Conservation (phyloP, 2,888 invertebrate species). For the Tryphoninae sp. region DNA sequence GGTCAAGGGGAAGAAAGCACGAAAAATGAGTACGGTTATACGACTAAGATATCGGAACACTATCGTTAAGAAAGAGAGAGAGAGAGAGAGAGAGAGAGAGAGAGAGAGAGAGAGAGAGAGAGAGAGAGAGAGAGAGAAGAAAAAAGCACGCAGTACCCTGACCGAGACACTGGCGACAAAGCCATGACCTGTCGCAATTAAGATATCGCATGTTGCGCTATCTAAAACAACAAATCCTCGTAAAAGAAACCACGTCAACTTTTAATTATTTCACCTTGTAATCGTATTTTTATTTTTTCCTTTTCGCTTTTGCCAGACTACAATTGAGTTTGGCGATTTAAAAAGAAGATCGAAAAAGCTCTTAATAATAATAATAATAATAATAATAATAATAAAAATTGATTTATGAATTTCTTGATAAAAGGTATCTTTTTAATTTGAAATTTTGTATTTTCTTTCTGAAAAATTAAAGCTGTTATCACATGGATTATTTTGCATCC, state of each 20-base stretch:
- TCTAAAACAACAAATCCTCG: constrained; percentile 64
- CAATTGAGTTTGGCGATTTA: not conserved
- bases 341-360: not conserved
- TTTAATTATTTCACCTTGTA: constrained; percentile 8
- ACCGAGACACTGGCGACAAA: constrained; percentile 58
- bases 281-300: constrained; percentile 13
- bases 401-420: not conserved
- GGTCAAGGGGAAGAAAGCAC: constrained; percentile 30
- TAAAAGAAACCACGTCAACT: constrained; percentile 3
- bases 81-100: no score
- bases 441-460: no score
- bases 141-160: constrained; percentile 24
- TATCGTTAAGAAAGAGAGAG: not conserved
- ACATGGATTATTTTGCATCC: not conserved
- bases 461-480: not conserved
- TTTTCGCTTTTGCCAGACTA: not conserved
- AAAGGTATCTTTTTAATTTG: no score
- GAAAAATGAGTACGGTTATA: constrained; percentile 13
- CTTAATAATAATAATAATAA: no score
- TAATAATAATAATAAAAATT: no score
- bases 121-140: constrained; percentile 19
- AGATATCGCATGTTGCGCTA: constrained; percentile 67
- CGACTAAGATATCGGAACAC: not conserved
- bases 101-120: constrained; percentile 6
- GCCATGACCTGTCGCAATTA: constrained; percentile 77